Evolutionary conservation across 2,113 vertebrate species (phyloP), one percentile per base, ranked within the genome.

Genomic region (Osmerus eperlanus): DNA sequence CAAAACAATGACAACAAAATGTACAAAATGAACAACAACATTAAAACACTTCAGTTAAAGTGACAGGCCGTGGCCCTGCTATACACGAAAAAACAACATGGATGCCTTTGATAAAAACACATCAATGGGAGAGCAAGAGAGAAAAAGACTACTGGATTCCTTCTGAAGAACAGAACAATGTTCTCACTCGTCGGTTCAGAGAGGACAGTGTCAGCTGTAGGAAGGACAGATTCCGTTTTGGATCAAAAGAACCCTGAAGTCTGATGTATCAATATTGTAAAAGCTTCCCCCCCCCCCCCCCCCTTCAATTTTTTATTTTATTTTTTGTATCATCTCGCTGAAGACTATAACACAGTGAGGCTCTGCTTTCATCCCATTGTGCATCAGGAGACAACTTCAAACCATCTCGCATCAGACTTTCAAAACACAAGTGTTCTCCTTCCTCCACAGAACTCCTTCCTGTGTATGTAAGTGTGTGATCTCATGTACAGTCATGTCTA

Each of bases 21-120:
- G 70, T 85, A 90, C 79, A 91, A 89, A 87, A 86, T 74, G 61
- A 84, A 80, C 61, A 77, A 67, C 47, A 72, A 47, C 41, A 47
- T 74, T 64, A 58, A 78, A 78, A 81, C 66, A 78, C 12, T 75
- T 84, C 54, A 69, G 76, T 88, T 79, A 62, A 86, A 88, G 76
- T 75, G 72, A 73, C 58, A 62, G 47, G 65, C 77, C 70, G 73
- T 80, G 74, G 75, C 66, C 58, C 28, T 9, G 21, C 18, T 8
- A 47, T 68, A 67, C 66, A 75, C 69, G 73, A 18, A 32, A 18
- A 59, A 74, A 70, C 70, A 61, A 47, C 11, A 56, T 47, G 21
- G 56, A 66, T 67, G 78, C 16, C 14, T 65, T 53, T 32, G 63
- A 82, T 58, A 66, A 51, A 74, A 75, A 15, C 13, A 41, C 18